Percentiles rank a stretch among this genome's conserved stretches.
Evolutionary conservation across 2,888 invertebrate genomes (phyloP).

Genomic region (Philopedon plagiatum): DNA sequence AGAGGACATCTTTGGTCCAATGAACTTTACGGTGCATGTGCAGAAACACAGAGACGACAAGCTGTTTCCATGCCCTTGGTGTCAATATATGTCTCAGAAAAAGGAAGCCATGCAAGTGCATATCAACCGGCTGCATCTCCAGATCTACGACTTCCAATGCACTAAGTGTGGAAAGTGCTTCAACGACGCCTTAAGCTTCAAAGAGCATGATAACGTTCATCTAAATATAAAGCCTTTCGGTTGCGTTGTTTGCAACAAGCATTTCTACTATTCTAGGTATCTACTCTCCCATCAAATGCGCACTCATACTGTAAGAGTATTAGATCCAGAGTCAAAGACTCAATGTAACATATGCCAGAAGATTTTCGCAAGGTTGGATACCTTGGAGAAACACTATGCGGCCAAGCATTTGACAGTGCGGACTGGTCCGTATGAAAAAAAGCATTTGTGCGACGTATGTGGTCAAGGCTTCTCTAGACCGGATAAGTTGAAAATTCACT

Average conservation of each 20-base stretch:
- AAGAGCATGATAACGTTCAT: constrained; percentile 68
- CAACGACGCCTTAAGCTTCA: constrained; percentile 67
- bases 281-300: constrained; percentile 60
- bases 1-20: constrained; percentile 58
- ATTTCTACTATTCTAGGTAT: constrained; percentile 64
- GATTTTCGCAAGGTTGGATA: constrained; percentile 59
- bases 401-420: constrained; percentile 61
- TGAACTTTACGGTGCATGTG: constrained; percentile 61
- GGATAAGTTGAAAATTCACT: constrained; percentile 62
- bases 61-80: constrained; percentile 59
- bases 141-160: constrained; percentile 68
- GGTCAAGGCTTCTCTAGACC: constrained; percentile 63
- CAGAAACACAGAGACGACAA: constrained; percentile 60
- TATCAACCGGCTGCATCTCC: constrained; percentile 56
- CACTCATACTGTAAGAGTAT: constrained; percentile 62
- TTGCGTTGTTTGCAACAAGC: constrained; percentile 68
- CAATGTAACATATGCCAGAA: constrained; percentile 63
- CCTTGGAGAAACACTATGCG: constrained; percentile 68
- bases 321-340: constrained; percentile 67
- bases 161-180: constrained; percentile 70
- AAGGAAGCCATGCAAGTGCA: constrained; percentile 58
- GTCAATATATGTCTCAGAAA: constrained; percentile 54
- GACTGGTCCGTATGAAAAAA: constrained; percentile 58
- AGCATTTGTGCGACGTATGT: constrained; percentile 63
- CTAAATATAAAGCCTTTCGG: constrained; percentile 65